phyloP scores from a whole-genome alignment of 2,113 vertebrate species.

The Delphinapterus leucas region DNA sequence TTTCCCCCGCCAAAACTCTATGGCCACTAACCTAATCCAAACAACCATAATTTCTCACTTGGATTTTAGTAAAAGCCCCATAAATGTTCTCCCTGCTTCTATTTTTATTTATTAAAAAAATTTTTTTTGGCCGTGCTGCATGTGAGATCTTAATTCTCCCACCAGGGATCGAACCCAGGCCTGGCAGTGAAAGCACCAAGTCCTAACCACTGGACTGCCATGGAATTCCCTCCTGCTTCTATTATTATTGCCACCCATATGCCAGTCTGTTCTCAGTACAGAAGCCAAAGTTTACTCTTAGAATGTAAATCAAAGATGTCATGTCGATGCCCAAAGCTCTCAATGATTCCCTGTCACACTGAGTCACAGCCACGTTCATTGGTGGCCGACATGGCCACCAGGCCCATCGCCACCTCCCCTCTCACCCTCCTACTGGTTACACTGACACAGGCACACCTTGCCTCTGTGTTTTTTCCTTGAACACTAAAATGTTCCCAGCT shows the following conservation, averaged over 20 bases:
- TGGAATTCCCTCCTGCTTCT: neutral
- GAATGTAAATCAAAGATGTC: neutral
- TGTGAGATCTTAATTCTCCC: no score
- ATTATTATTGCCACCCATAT: neutral
- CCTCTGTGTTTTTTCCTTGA: neutral
- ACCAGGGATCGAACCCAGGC: no score
- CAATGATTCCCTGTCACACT: no score
- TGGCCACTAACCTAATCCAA: neutral
- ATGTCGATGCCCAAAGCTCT: neutral
- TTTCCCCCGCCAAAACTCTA: rapidly evolving
- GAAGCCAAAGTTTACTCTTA: neutral
- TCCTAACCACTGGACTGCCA: no score
- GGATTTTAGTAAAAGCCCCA: neutral
- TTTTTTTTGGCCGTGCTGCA: no score
- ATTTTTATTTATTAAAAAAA: neutral
- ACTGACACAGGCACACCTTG: neutral
- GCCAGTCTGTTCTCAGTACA: neutral
- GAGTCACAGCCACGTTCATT: neutral
- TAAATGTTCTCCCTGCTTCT: neutral
- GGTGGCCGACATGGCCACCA: rapidly evolving
- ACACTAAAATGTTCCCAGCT: neutral
- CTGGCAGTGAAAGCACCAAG: no score
- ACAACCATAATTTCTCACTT: neutral
- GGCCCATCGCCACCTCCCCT: neutral
- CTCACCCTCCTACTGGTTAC: no score